A percentile compares a stretch with the other conserved stretches of the same genome.
phyloP scores from a whole-genome alignment of 2,797 vertebrate species.

The Poeciliopsis presidionis region DNA sequence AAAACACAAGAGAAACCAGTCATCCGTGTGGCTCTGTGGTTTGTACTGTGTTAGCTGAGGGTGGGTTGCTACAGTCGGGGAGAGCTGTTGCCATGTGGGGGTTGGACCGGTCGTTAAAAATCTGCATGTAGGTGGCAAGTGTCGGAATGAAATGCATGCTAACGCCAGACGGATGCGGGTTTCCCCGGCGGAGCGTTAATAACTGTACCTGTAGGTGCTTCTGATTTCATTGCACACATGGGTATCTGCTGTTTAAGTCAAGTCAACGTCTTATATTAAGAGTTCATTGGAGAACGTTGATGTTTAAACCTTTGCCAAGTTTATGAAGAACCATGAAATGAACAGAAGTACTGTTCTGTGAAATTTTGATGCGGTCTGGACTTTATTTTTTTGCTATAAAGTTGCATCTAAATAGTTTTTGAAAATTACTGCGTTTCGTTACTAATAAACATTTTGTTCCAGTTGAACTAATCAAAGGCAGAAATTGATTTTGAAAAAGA shows the following conservation, averaged over 20 bases:
- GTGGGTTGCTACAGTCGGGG: not conserved
- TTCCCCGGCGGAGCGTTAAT: not conserved
- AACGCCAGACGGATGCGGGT: not conserved
- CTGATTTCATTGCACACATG: not conserved
- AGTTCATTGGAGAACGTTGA: not conserved
- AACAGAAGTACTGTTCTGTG: not conserved
- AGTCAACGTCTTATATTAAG: not conserved
- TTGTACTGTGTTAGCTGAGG: not conserved
- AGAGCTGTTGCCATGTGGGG: conserved; percentile 9
- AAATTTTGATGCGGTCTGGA: not conserved
- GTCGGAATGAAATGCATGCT: not conserved
- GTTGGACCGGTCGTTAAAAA: not conserved
- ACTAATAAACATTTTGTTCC: not conserved
- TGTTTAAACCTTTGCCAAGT: not conserved
- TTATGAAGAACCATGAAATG: not conserved
- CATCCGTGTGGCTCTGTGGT: not conserved
- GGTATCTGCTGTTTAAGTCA: not conserved
- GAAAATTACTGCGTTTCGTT: not conserved
- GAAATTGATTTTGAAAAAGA: not conserved
- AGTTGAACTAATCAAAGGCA: not conserved
- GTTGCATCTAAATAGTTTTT: not conserved
- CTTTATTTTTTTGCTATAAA: no score
- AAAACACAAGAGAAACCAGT: not conserved
- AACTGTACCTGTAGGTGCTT: not conserved
- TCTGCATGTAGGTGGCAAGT: conserved; percentile 2